Conservation (phyloP, 2,113 vertebrate genomes). For the Zeus faber region DNA sequence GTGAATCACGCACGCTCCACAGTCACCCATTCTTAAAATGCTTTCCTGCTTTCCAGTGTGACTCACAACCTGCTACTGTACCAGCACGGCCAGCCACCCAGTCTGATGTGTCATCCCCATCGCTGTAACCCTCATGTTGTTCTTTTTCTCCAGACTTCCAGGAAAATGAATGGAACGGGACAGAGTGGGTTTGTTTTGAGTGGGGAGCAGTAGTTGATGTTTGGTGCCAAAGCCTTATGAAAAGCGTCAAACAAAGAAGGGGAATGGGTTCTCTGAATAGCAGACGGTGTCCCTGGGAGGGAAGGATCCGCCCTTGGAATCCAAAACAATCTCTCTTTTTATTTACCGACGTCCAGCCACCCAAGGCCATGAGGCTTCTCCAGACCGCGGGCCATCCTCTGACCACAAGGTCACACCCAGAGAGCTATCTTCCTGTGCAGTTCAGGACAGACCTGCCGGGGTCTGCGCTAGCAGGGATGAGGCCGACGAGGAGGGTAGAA, state of each 20-base stretch:
- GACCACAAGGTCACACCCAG: constrained; percentile 18
- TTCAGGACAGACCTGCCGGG: constrained; percentile 21
- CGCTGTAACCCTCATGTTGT: constrained; percentile 36
- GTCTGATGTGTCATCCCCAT: constrained; percentile 44
- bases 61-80: constrained; percentile 55
- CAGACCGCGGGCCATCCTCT: neutral
- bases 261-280: constrained; percentile 44
- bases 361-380: constrained; percentile 3
- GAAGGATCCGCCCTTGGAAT: constrained; percentile 45
- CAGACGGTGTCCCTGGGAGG: constrained; percentile 25
- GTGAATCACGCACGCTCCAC: constrained; percentile 30
- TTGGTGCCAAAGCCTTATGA: constrained; percentile 36
- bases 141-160: constrained; percentile 38
- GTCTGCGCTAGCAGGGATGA: constrained; percentile 1
- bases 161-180: constrained; percentile 62
- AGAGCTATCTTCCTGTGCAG: constrained; percentile 31
- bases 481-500: neutral
- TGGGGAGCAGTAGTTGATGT: constrained; percentile 36
- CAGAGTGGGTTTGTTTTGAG: constrained; percentile 55
- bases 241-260: constrained; percentile 41
- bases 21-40: constrained; percentile 63
- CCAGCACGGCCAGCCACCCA: constrained; percentile 32
- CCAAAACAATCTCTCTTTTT: constrained; percentile 39
- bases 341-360: constrained; percentile 34
- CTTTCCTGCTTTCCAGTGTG: constrained; percentile 44